phyloP scores from a whole-genome alignment of 1,140 invertebrate species.

The Bombus confusus region DNA sequence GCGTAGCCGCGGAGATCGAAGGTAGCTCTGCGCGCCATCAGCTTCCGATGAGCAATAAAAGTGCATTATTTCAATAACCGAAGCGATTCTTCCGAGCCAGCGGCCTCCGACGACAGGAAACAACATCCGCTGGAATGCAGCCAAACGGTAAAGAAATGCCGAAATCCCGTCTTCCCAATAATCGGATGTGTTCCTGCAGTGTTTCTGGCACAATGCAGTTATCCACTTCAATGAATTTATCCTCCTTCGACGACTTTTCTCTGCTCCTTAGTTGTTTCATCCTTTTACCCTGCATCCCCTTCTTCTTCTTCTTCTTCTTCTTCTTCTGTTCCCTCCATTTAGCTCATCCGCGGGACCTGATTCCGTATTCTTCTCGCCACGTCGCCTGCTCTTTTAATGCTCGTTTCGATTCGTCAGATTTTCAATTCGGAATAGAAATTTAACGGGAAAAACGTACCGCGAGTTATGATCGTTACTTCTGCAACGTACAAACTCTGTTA shows the following conservation, averaged over 20 bases:
- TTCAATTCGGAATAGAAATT: background rate
- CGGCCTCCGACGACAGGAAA: slow-evolving; percentile 78
- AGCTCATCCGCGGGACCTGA: background rate
- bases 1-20: slow-evolving; percentile 28
- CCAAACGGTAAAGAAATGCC: slow-evolving; percentile 78
- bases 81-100: slow-evolving; percentile 78
- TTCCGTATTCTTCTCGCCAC: background rate
- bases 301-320: no score
- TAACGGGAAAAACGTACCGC: background rate
- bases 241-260: slow-evolving; percentile 56
- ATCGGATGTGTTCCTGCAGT: slow-evolving; percentile 80
- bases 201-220: slow-evolving; percentile 80
- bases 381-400: background rate
- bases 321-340: background rate
- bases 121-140: slow-evolving; percentile 77
- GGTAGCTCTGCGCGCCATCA: background rate
- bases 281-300: background rate
- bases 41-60: slow-evolving; percentile 74
- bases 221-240: slow-evolving; percentile 79
- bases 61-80: slow-evolving; percentile 80
- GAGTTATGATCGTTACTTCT: background rate
- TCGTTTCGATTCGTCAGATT: background rate
- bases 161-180: slow-evolving; percentile 79
- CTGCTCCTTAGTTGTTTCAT: slow-evolving; percentile 39
- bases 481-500: background rate